These are phyloP conservation scores for Crematogaster levior DNA, from an alignment of 2,888 invertebrate species.

Conservation along the genomic window DNA sequence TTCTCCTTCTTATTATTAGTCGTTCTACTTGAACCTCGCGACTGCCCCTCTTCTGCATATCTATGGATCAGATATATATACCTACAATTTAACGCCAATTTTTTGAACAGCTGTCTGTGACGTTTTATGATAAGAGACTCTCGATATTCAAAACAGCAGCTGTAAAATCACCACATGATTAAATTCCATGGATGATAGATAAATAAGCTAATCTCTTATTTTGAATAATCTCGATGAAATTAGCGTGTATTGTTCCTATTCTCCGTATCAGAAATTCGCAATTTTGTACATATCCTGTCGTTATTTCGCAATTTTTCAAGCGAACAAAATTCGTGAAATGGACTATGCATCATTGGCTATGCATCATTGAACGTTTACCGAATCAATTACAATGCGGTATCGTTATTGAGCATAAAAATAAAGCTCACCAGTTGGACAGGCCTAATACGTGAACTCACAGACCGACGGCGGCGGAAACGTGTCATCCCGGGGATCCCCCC, in stretches of 20 bases:
- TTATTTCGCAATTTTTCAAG: not conserved
- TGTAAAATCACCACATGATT: not conserved
- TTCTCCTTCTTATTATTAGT: too few species aligned
- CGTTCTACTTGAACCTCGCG: too few species aligned
- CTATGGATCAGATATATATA: too few species aligned
- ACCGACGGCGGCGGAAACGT: slow-evolving; percentile 32
- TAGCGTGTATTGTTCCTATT: not conserved
- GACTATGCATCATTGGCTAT: not conserved
- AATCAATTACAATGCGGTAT: not conserved
- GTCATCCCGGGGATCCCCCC: not conserved
- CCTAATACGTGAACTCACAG: slow-evolving; percentile 22
- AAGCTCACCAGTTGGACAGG: slow-evolving; percentile 20
- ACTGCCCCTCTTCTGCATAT: too few species aligned
- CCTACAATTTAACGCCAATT: too few species aligned
- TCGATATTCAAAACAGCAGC: not conserved
- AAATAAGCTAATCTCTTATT: not conserved
- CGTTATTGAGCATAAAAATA: not conserved
- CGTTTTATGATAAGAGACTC: too few species aligned
- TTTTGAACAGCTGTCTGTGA: too few species aligned
- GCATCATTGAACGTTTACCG: not conserved
- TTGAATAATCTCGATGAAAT: not conserved
- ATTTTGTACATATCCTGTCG: not conserved
- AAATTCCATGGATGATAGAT: not conserved
- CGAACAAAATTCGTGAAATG: not conserved
- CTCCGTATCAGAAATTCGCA: not conserved